Conservation (phyloP, 2,113 vertebrate species). For the Pluvianellus socialis region DNA sequence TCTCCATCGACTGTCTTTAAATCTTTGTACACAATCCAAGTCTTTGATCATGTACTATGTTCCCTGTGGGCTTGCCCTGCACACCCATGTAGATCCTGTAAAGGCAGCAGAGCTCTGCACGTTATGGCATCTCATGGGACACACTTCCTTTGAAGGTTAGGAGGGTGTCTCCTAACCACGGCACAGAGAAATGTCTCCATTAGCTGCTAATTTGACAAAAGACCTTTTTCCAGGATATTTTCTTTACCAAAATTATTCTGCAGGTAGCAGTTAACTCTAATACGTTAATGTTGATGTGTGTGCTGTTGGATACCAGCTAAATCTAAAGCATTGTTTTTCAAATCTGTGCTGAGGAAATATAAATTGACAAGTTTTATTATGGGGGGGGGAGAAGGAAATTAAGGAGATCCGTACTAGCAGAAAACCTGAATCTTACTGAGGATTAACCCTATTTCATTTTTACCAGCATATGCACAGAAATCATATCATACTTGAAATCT, state of each 20-base stretch:
- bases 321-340: not conserved
- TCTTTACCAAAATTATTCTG: not conserved
- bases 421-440: not conserved
- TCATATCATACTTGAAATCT: not conserved
- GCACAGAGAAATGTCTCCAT: not conserved
- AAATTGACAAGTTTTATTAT: not conserved
- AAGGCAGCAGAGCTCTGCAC: not conserved
- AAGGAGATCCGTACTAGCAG: not conserved
- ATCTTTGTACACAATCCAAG: constrained; percentile 39
- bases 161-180: not conserved
- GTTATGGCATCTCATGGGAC: not conserved
- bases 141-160: not conserved
- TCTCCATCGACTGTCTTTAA: constrained; percentile 1
- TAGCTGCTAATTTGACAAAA: not conserved
- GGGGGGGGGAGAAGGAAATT: not conserved
- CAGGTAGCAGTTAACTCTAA: not conserved
- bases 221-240: not conserved
- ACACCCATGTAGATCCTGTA: constrained; percentile 3
- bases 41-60: constrained; percentile 15
- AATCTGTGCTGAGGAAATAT: not conserved
- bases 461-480: not conserved
- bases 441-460: not conserved
- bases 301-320: not conserved
- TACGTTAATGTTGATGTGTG: not conserved
- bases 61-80: constrained; percentile 16